Evolutionary conservation across 1,140 invertebrate species (phyloP).

Genomic region (Chionoecetes opilio): DNA sequence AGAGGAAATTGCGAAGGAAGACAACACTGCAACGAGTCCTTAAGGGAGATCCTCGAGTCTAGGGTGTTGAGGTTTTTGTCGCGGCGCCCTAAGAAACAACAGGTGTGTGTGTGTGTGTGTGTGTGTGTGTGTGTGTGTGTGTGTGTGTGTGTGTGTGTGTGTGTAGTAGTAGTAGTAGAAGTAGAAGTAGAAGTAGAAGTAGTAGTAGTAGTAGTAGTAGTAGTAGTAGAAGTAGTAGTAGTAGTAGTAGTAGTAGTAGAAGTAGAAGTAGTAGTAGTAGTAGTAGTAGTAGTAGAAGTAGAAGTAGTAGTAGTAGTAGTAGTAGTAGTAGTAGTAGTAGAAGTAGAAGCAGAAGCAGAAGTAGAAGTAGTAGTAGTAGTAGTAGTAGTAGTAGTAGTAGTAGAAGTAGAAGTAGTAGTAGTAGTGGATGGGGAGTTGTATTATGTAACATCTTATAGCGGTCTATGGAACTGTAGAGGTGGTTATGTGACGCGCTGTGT

Average conservation of each 20-base stretch:
- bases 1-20: neutral
- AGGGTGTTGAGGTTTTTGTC: no score
- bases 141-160: neutral
- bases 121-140: neutral
- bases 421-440: no score
- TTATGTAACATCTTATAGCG: no score
- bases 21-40: neutral
- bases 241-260: neutral
- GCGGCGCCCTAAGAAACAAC: neutral
- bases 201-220: constrained; percentile 37
- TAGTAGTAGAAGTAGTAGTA: constrained; percentile 28
- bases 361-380: constrained; percentile 39
- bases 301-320: constrained; percentile 33
- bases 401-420: no score
- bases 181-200: neutral
- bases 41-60: neutral
- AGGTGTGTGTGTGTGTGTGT: neutral
- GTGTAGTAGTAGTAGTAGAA: no score
- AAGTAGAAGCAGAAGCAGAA: no score
- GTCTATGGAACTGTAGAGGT: no score
- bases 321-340: constrained; percentile 35
- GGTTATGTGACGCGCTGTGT: neutral
- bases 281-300: constrained; percentile 30
- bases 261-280: neutral
- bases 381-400: constrained; percentile 35